phyloP scores from a whole-genome alignment of 1,140 invertebrate species.

The Hylaeus volcanicus region DNA sequence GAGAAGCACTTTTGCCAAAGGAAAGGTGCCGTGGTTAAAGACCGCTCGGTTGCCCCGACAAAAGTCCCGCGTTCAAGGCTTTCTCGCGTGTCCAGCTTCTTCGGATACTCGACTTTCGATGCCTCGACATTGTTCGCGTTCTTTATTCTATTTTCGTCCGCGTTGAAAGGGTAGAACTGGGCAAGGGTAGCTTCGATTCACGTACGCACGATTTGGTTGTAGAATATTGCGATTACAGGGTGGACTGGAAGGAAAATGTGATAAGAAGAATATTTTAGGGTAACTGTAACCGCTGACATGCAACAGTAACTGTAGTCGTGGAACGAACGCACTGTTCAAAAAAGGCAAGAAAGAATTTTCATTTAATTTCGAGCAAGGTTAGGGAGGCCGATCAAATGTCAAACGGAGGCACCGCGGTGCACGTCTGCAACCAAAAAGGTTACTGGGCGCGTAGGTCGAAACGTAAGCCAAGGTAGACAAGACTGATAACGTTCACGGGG shows the following conservation, averaged over 20 bases:
- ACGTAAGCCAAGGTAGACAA: constrained; percentile 50
- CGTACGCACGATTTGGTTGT: constrained; percentile 6
- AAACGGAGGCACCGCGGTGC: constrained; percentile 56
- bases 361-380: constrained; percentile 24
- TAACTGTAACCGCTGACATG: too few relatives aligned
- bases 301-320: too few relatives aligned
- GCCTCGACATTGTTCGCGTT: constrained; percentile 2
- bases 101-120: constrained; percentile 13
- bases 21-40: constrained; percentile 58
- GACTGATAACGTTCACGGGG: constrained; percentile 66
- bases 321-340: too few relatives aligned
- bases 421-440: constrained; percentile 49
- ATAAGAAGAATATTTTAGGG: too few relatives aligned
- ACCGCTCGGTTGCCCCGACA: constrained; percentile 21
- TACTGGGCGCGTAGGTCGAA: constrained; percentile 54
- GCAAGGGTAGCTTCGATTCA: not conserved
- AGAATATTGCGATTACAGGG: too few relatives aligned
- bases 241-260: too few relatives aligned
- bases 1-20: constrained; percentile 59
- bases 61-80: constrained; percentile 45
- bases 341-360: not conserved
- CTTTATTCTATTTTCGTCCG: not conserved
- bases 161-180: too few relatives aligned
- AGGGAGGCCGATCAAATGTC: constrained; percentile 57
- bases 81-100: constrained; percentile 8